phyloP scores from a whole-genome alignment of 2,888 invertebrate genomes.

The Ypsolopha sequella region DNA sequence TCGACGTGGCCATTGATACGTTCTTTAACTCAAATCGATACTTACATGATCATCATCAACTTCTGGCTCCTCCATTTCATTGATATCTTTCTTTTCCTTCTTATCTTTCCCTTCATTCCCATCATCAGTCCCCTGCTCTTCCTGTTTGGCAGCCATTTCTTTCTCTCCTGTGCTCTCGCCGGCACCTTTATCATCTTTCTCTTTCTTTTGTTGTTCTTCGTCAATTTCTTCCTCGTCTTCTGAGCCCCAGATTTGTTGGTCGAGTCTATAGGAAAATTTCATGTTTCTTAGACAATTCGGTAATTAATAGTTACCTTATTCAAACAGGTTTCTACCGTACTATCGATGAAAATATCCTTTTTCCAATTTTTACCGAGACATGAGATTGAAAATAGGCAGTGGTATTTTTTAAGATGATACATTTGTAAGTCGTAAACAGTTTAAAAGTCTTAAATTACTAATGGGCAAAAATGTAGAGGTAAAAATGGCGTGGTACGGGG shows the following conservation, averaged over 20 bases:
- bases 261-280: conserved; percentile 49
- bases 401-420: no score
- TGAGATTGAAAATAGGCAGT: no score
- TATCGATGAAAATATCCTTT: no score
- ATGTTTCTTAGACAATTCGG: neutral
- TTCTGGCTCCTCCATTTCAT: conserved; percentile 86
- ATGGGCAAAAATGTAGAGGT: no score
- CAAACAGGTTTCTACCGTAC: neutral
- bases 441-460: no score
- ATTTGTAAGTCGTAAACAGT: no score
- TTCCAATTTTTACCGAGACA: no score
- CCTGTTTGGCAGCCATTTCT: conserved; percentile 81
- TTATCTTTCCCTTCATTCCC: conserved; percentile 67
- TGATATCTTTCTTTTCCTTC: conserved; percentile 78
- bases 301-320: no score
- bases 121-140: conserved; percentile 69
- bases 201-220: conserved; percentile 62
- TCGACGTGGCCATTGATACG: no score
- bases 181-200: conserved; percentile 73
- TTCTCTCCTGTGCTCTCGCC: conserved; percentile 76
- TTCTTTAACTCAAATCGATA: neutral
- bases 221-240: conserved; percentile 82
- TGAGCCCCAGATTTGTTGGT: conserved; percentile 87
- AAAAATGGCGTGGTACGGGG: no score
- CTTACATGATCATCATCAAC: conserved; percentile 80